Base-by-base conservation (phyloP, 2,888 invertebrate species). In the Calameuta filiformis region DNA sequence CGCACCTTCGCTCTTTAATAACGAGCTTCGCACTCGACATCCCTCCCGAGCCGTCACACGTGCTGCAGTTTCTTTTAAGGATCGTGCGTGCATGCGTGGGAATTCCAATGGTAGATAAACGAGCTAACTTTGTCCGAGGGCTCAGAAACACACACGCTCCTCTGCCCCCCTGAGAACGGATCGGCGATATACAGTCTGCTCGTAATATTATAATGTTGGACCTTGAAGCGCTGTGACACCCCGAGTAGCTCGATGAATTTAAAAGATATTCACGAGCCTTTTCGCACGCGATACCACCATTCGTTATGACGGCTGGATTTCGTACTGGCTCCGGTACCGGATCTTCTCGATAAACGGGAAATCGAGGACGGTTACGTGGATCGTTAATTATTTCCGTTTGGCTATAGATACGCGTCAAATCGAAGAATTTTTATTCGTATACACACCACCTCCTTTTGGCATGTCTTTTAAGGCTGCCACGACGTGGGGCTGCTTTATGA, bases 1-100 rank as follows among this genome's bases (percentile, higher is more conserved):
- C 85, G 81, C 86, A 82, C 85, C 81, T 85, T 78, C 79, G 23
- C 34, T 73, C 79, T 82, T 81, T 84, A 83, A 85, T 85, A 85
- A 85, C 82, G 82, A 84, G 85, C 77, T 77, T 75, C 75, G 77
- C 76, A 35, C 35, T 73, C 74, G 30, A 12, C 35, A 12, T 73
- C 74, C 30, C 35, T 73, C 35, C 12, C 74, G 12, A 30, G n/a
- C 35, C 74, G n/a, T 35, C 74, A 30, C 35, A 30, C 74, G 74
- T 35, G 74, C 35, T 34, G 34, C 23, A 33, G 23, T 31, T 33
- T 33, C 71, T 71, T 71, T 71, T 33, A 71, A 31, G 71, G 35
- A 73, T 73, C 74, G 33, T 35, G 73, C 69, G 35, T 82, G 79
- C 79, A 76, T 69, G 77, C 73, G 40, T 76, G 80, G 77, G 81